phyloP scores from a whole-genome alignment of 2,797 vertebrate species.

The Sebastes variabilis region DNA sequence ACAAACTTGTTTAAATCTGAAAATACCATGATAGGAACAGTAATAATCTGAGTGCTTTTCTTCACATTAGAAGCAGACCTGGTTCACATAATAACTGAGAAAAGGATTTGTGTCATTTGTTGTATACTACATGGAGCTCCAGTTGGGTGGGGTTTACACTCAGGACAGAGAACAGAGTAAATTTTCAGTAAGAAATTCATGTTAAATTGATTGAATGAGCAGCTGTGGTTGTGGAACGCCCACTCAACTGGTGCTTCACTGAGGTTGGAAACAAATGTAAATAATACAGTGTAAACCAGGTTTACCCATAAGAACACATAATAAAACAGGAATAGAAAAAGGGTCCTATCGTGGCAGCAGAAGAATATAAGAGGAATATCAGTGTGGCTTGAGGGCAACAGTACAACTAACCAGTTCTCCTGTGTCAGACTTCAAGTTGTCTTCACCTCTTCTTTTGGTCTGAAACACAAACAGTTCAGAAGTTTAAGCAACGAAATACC shows the following conservation, averaged over 20 bases:
- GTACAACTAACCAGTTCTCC: constrained; percentile 29
- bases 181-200: not conserved
- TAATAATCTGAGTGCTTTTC: constrained; percentile 19
- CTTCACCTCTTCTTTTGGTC: constrained; percentile 86
- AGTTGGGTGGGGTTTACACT: not conserved
- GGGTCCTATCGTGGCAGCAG: constrained; percentile 57
- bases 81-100: constrained; percentile 34
- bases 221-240: not conserved
- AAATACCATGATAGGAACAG: constrained; percentile 18
- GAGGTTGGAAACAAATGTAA: constrained; percentile 37
- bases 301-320: constrained; percentile 56
- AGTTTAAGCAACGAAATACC: not conserved
- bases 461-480: constrained; percentile 45
- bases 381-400: constrained; percentile 34
- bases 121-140: not conserved
- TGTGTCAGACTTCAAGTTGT: constrained; percentile 69
- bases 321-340: constrained; percentile 79
- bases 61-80: constrained; percentile 26
- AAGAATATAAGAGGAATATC: constrained; percentile 18
- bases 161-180: not conserved
- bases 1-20: constrained; percentile 6
- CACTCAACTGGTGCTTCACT: not conserved
- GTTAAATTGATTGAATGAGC: not conserved
- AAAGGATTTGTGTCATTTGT: not conserved
- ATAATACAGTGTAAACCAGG: constrained; percentile 53